Evolutionary conservation across 2,888 invertebrate genomes (phyloP).

Genomic region (Drosophila leonis): DNA sequence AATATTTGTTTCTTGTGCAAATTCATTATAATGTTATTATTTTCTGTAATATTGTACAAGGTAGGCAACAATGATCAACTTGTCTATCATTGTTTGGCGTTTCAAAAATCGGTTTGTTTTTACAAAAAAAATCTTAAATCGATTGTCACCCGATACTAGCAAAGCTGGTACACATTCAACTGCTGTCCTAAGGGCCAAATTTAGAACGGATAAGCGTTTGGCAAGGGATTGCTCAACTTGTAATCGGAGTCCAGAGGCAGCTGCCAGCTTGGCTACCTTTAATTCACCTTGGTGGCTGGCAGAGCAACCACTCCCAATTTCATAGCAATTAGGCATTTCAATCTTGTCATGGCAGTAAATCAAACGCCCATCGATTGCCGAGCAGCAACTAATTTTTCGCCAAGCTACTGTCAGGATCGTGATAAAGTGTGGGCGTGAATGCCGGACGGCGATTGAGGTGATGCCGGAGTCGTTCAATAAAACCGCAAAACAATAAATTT

Average conservation of each 20-base stretch:
- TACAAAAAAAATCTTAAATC: background rate
- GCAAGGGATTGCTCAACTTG: conserved; percentile 9
- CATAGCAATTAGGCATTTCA: conserved; percentile 72
- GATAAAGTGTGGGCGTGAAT: conserved; percentile 5
- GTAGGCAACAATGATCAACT: background rate
- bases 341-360: conserved; percentile 69
- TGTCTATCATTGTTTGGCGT: background rate
- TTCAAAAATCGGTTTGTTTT: background rate
- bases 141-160: background rate
- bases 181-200: background rate
- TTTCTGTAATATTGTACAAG: background rate
- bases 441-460: conserved; percentile 28
- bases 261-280: conserved; percentile 35
- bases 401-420: conserved; percentile 14
- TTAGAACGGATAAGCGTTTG: background rate
- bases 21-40: background rate
- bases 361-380: conserved; percentile 76
- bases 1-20: background rate
- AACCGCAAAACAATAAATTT: conserved; percentile 80
- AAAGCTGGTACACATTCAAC: conserved; percentile 8
- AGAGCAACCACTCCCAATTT: conserved; percentile 61
- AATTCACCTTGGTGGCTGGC: conserved; percentile 29
- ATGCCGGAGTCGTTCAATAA: conserved; percentile 58
- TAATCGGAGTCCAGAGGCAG: conserved; percentile 40
- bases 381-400: conserved; percentile 67